A percentile compares a stretch with the other conserved stretches of the same genome.
Evolutionary conservation across 1,140 invertebrate genomes (phyloP).

Genomic region (Pogonomyrmex barbatus): DNA sequence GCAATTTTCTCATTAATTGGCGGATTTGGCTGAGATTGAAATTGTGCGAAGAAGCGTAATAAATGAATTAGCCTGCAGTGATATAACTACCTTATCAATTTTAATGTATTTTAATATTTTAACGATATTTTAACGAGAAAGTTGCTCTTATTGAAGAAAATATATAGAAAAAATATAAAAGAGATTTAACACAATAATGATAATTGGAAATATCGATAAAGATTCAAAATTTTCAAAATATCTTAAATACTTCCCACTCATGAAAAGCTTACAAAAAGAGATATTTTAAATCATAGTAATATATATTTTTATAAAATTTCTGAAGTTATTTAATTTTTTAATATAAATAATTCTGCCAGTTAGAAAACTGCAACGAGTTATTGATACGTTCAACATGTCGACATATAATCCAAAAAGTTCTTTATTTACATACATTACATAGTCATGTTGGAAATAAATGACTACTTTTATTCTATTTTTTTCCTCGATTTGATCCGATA

Average conservation of each 20-base stretch:
- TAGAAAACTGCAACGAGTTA: background rate
- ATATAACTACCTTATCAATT: slow-evolving; percentile 75
- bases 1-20: slow-evolving; percentile 82
- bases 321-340: background rate
- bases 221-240: background rate
- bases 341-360: background rate
- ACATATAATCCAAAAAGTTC: background rate
- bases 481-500: background rate
- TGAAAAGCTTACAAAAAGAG: background rate
- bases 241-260: background rate
- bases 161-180: background rate
- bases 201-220: background rate
- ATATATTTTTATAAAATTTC: background rate
- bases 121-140: background rate
- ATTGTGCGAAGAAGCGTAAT: slow-evolving; percentile 74
- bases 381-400: background rate
- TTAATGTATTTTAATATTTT: slow-evolving; percentile 59
- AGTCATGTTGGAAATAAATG: slow-evolving; percentile 1
- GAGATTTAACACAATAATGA: background rate
- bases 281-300: background rate
- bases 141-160: background rate
- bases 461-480: background rate
- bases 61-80: slow-evolving; percentile 79
- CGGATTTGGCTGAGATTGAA: slow-evolving; percentile 79
- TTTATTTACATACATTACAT: background rate